Evolutionary conservation across 2,888 invertebrate genomes (phyloP), one percentile per base, ranked within the genome.

Genomic region (Rhingia campestris): DNA sequence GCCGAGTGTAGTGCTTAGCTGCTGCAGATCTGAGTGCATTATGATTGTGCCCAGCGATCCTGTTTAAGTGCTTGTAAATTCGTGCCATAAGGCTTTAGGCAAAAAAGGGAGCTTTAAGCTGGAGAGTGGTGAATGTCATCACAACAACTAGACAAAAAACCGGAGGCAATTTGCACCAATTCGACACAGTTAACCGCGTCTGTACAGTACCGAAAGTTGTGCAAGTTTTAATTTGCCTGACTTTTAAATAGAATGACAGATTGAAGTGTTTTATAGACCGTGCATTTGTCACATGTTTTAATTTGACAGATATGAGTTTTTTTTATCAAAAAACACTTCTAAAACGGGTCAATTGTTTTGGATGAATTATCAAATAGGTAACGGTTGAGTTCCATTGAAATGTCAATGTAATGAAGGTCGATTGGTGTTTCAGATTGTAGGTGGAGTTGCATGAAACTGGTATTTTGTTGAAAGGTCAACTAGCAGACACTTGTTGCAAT

Each of bases 401-500:
- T 67, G 59, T 43, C 58, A 43, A 32, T 39, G 6, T 7, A 22
- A 4, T 22, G 67, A 82, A 82, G 81, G 81, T 73, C 51, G 77
- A 43, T 76, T 51, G 76, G 12, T 77, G 35, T 53, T 72, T 61
- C 10, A 39, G 37, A 30, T 49, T 35, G 49, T 67, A 66, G 76
- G 81, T 59, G 81, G 61, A 59, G 81, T 58, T 70, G 64, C 33
- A 54, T 51, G 37, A 7, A 61, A 43, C 67, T 32, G 43, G 67
- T 51, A 30, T 49, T 66, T 73, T 54, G 35, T 12, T 54, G 33
- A 75, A 75, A 81, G 74, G 81, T 75, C 69, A 69, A 70, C 81
- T 35, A 35, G 64, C 30, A 22, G 22, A 22, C 22, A 22, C 63
- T 64, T 47, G 73, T 39, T 35, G 39, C 54, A 73, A 39, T 45